Percentiles rank a stretch among this genome's conserved stretches.
phyloP scores from a whole-genome alignment of 2,888 invertebrate genomes.

The Drosophila mimetica region DNA sequence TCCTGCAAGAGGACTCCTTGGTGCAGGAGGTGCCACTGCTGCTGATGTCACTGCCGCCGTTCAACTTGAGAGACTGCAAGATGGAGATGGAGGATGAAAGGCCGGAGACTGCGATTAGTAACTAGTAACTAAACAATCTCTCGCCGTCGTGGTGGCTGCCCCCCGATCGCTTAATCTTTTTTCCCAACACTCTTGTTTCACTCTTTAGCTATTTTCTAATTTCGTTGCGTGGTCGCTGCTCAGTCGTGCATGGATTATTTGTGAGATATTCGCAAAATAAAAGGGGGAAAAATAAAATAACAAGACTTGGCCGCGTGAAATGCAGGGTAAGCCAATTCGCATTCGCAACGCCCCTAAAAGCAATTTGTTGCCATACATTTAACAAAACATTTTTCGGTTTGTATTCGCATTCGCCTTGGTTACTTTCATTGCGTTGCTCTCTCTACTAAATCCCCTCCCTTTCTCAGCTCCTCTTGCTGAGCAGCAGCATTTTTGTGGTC shows the following conservation, averaged over 20 bases:
- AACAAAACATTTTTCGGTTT: constrained; percentile 59
- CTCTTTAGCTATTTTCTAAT: constrained; percentile 43
- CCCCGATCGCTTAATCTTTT: constrained; percentile 55
- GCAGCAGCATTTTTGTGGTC: constrained; percentile 69
- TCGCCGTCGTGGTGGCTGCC: constrained; percentile 41
- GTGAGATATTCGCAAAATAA: constrained; percentile 40
- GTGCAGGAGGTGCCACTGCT: constrained; percentile 26
- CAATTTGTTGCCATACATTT: constrained; percentile 72
- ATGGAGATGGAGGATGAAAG: constrained; percentile 46
- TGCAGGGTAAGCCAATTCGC: constrained; percentile 36
- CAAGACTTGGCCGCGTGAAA: constrained; percentile 9
- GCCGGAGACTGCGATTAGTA: constrained; percentile 55
- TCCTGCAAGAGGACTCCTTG: constrained; percentile 70
- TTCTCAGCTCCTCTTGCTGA: too few species aligned
- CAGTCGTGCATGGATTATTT: constrained; percentile 65
- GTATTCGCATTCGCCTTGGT: constrained; percentile 27
- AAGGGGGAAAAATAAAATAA: constrained; percentile 4
- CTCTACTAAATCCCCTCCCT: constrained; percentile 2
- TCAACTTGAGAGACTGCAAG: constrained; percentile 83
- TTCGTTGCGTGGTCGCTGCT: constrained; percentile 54
- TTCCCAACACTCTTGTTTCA: constrained; percentile 25
- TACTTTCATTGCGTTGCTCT: constrained; percentile 61
- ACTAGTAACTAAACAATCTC: constrained; percentile 52
- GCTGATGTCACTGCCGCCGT: constrained; percentile 76
- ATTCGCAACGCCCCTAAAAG: constrained; percentile 66